Evolutionary conservation across 2,113 vertebrate species (phyloP).

Genomic region (Spea multiplicata): DNA sequence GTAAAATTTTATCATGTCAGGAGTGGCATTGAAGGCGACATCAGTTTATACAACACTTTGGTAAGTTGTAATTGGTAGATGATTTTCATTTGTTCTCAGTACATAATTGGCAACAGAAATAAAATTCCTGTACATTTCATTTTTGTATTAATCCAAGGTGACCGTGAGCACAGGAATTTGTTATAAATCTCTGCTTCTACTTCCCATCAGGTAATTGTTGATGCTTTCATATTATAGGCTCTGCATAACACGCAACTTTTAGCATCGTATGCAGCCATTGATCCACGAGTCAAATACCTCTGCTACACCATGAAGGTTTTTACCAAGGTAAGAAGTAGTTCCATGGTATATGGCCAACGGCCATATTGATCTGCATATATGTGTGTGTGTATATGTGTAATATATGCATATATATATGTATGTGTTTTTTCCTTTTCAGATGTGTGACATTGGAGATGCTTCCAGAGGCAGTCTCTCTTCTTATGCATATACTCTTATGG

Average conservation of each 20-base stretch:
- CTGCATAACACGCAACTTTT: slow-evolving; percentile 89
- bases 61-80: slow-evolving; percentile 61
- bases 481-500: slow-evolving; percentile 95
- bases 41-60: slow-evolving; percentile 94
- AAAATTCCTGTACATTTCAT: no score
- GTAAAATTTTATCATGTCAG: slow-evolving; percentile 89
- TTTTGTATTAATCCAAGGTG: no score
- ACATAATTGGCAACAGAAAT: neutral
- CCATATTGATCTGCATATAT: no score
- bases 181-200: neutral
- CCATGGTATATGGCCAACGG: no score
- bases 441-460: slow-evolving; percentile 92
- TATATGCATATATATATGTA: no score
- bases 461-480: slow-evolving; percentile 92
- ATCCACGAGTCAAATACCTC: slow-evolving; percentile 84
- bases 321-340: slow-evolving; percentile 72
- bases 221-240: slow-evolving; percentile 63
- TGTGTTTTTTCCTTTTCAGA: slow-evolving; percentile 59
- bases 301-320: slow-evolving; percentile 97
- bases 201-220: neutral
- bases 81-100: no score
- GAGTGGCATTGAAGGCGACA: slow-evolving; percentile 91
- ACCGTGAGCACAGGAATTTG: neutral
- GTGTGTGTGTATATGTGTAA: no score
- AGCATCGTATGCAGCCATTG: slow-evolving; percentile 82